Conservation (phyloP, 1,140 invertebrate species). For the Metopolophium dirhodum region DNA sequence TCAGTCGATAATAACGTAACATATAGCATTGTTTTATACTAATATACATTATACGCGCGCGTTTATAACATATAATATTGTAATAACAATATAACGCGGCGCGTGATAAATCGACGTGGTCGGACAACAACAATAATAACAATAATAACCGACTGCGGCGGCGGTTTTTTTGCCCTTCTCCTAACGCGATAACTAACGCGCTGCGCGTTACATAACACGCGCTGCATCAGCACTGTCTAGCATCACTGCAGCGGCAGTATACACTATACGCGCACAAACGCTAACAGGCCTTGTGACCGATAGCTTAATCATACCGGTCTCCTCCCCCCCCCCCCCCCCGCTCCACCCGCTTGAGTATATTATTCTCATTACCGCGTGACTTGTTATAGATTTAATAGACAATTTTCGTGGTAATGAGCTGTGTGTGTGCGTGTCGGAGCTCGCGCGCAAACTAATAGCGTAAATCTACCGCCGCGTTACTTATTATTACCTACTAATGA, state of each 20-base stretch:
- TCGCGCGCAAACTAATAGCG: slow-evolving; percentile 27
- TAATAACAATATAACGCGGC: background rate
- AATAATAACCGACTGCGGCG: background rate
- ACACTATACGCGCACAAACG: background rate
- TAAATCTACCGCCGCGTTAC: background rate
- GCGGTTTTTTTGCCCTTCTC: background rate
- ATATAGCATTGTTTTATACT: background rate
- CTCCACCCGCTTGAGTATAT: background rate
- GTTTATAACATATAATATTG: background rate
- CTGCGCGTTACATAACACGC: slow-evolving; percentile 12
- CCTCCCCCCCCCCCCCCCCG: too few relatives aligned
- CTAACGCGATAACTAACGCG: background rate
- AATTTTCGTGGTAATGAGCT: slow-evolving; percentile 51
- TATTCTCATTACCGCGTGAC: slow-evolving; percentile 50
- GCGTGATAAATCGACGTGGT: background rate
- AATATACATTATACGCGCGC: too few relatives aligned
- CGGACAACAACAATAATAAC: background rate
- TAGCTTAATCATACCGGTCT: slow-evolving; percentile 44
- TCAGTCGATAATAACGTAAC: background rate
- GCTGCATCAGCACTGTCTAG: background rate
- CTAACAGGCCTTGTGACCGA: slow-evolving; percentile 37
- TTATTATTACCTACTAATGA: slow-evolving; percentile 27
- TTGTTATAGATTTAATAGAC: slow-evolving; percentile 56
- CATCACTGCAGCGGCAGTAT: background rate
- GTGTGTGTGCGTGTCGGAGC: background rate